phyloP scores from a whole-genome alignment of 2,888 invertebrate species.

The Quadriops clusia region DNA sequence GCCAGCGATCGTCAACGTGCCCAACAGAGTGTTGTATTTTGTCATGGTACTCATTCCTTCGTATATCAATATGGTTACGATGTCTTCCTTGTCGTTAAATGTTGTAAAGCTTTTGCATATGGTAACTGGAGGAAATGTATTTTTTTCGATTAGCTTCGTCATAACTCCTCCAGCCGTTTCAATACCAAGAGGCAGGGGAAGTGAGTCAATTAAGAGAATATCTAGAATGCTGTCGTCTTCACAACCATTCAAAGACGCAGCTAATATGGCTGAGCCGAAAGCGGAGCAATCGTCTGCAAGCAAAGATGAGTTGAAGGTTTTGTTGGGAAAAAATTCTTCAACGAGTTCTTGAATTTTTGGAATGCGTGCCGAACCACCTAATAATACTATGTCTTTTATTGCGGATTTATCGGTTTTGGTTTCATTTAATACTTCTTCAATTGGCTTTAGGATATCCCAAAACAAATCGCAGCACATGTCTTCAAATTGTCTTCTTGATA shows the following conservation, averaged over 20 bases:
- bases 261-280: slow-evolving; percentile 32
- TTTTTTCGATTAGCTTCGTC: slow-evolving; percentile 49
- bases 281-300: slow-evolving; percentile 34
- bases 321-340: slow-evolving; percentile 61
- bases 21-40: slow-evolving; percentile 60
- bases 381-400: slow-evolving; percentile 69
- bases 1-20: slow-evolving; percentile 53
- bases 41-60: slow-evolving; percentile 71
- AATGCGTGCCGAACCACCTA: slow-evolving; percentile 70
- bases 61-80: slow-evolving; percentile 46
- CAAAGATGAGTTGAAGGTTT: slow-evolving; percentile 29
- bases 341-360: slow-evolving; percentile 66
- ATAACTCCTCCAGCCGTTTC: slow-evolving; percentile 76
- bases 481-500: slow-evolving; percentile 64
- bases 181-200: slow-evolving; percentile 58
- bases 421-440: slow-evolving; percentile 61
- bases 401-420: slow-evolving; percentile 65
- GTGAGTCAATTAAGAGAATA: slow-evolving; percentile 55
- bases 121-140: slow-evolving; percentile 44
- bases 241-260: slow-evolving; percentile 29
- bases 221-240: slow-evolving; percentile 63
- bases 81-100: slow-evolving; percentile 55
- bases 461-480: slow-evolving; percentile 62
- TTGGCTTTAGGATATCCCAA: slow-evolving; percentile 56
- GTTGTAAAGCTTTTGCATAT: slow-evolving; percentile 51